Evolutionary conservation across 2,113 vertebrate genomes (phyloP).

Genomic region (Mungos mungo): DNA sequence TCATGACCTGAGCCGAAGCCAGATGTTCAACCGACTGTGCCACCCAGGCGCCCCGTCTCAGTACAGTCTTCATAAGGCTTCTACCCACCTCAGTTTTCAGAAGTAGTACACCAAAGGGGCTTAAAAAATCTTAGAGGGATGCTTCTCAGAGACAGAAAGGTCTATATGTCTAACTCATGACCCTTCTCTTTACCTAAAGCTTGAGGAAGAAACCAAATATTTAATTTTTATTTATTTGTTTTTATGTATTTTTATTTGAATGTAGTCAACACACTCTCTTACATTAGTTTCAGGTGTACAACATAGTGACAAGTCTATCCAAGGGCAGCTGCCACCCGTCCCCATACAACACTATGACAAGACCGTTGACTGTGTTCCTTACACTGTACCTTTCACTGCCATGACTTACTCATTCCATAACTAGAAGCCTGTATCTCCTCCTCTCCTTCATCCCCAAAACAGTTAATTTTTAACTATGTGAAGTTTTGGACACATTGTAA

Average conservation of each 20-base stretch:
- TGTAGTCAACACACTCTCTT: neutral
- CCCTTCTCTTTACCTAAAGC: neutral
- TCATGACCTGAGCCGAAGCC: too few species aligned
- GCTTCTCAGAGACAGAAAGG: neutral
- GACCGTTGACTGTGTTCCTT: neutral
- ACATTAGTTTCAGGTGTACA: neutral
- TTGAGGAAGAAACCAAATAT: slow-evolving; percentile 63
- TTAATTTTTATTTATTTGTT: neutral
- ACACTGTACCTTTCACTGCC: neutral
- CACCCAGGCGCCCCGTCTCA: neutral
- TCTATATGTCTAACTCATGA: neutral
- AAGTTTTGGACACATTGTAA: neutral
- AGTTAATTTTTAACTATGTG: slow-evolving; percentile 58
- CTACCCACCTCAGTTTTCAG: neutral
- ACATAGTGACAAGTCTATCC: neutral
- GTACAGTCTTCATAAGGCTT: neutral
- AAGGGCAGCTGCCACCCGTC: too few species aligned
- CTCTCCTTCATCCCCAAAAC: neutral
- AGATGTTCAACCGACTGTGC: too few species aligned
- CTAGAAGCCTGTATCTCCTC: neutral
- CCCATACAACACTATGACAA: neutral
- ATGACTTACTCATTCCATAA: neutral
- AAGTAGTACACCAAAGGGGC: neutral
- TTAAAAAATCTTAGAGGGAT: neutral
- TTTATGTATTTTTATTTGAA: neutral